Conservation (phyloP, 2,797 vertebrate species). For the Pristis pectinata region DNA sequence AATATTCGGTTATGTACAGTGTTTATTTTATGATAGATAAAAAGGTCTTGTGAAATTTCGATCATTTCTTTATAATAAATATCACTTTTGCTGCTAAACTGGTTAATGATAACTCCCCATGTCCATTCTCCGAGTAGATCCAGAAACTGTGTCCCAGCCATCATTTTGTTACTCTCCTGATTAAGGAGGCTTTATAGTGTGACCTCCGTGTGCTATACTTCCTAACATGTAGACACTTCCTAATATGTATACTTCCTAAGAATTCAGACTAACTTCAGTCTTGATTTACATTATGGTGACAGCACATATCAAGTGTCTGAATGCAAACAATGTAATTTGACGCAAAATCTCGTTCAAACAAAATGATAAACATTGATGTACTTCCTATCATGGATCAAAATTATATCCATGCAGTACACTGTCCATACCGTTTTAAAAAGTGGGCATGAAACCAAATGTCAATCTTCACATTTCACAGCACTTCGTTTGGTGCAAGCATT, state of each 20-base stretch:
- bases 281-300: constrained; percentile 23
- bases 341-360: not conserved
- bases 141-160: not conserved
- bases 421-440: not conserved
- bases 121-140: not conserved
- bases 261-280: not conserved
- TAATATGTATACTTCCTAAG: not conserved
- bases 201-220: not conserved
- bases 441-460: not conserved
- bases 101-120: constrained; percentile 18
- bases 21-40: constrained; percentile 38
- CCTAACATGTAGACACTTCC: not conserved
- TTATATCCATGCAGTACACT: not conserved
- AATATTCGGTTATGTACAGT: constrained; percentile 38
- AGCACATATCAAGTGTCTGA: not conserved
- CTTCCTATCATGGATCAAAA: not conserved
- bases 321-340: not conserved
- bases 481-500: not conserved
- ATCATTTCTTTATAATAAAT: constrained; percentile 38
- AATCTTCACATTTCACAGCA: not conserved
- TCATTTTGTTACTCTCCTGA: not conserved
- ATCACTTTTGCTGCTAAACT: constrained; percentile 37
- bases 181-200: constrained; percentile 26
- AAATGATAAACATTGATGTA: not conserved
- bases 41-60: constrained; percentile 38